Base-by-base conservation (phyloP, 2,113 vertebrate species). In the Cygnus atratus region DNA sequence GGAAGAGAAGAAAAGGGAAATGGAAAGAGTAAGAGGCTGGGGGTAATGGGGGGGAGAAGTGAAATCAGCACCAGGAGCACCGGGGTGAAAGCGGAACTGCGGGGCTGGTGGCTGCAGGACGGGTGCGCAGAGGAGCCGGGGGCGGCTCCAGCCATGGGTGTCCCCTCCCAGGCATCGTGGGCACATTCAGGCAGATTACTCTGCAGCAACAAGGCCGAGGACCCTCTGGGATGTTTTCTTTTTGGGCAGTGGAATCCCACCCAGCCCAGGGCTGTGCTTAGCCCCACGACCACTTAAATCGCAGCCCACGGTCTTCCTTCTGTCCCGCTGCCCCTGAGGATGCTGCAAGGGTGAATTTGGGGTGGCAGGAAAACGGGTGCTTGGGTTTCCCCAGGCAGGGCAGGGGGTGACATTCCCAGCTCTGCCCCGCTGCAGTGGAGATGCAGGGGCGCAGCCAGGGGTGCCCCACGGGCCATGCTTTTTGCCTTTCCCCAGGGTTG, bases 1-100 rank as follows among this genome's bases (percentile, higher is more conserved):
- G 88, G 91, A 92, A 88, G 81, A 66, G 75, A 31, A 87, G 87
- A 87, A 77, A 93, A 87, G 88, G 89, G 87, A 95, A 97, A 88
- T 76, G 33, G 50, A 89, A 88, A 35, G 92, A 74, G 83, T 6
- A 63, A 78, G 67, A 75, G 26, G 52, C 78, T 0, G 3, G 57
- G 52, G 80, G 10, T 0, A 29, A 24, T 1, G 2, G 28, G 33
- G 57, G 37, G 43, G 88, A 85, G 77, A 73, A 96, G 90, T 65
- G 46, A 88, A 94, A 88, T 63, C 4, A 9, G 63, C 58, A 78
- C 63, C 1, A 9, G 62, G 73, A 87, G 89, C 3, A 0, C 5
- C 19, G 61, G 75, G 44, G 72, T 54, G 67, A 95, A 96, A 95
- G 92, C 80, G 4, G 95, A 96, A 96, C 90, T 1, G 0, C 0